Evolutionary conservation across 2,888 invertebrate genomes (phyloP).

Genomic region (Tinea pellionella): DNA sequence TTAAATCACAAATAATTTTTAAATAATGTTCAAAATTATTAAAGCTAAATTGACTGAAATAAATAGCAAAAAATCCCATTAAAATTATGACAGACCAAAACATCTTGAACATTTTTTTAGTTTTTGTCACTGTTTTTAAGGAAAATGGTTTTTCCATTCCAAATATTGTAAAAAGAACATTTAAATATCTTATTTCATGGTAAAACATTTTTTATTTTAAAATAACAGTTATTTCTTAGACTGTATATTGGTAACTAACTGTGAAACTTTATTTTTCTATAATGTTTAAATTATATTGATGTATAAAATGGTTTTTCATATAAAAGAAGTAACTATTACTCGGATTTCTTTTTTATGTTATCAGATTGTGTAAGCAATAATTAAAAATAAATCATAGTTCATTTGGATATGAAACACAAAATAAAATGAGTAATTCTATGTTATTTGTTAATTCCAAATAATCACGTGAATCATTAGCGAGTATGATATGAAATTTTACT

Average conservation of each 20-base stretch:
- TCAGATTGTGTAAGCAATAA: too few relatives aligned
- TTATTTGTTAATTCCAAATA: too few relatives aligned
- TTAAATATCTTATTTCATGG: conserved; percentile 20
- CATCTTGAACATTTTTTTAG: conserved; percentile 15
- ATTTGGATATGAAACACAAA: too few relatives aligned
- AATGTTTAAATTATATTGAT: too few relatives aligned
- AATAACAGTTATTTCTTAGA: too few relatives aligned
- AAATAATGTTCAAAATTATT: conserved; percentile 23
- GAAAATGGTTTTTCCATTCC: conserved; percentile 29
- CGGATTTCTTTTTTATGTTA: too few relatives aligned
- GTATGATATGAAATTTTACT: too few relatives aligned
- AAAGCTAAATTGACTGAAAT: conserved; percentile 18
- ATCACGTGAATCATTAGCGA: too few relatives aligned
- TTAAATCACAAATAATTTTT: conserved; percentile 24
- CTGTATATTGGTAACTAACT: not conserved
- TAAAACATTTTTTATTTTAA: not conserved
- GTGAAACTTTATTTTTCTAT: not conserved
- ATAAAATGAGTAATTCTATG: too few relatives aligned
- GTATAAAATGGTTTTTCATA: too few relatives aligned
- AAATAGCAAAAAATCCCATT: conserved; percentile 19
- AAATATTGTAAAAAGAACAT: conserved; percentile 23
- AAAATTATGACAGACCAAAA: conserved; percentile 26
- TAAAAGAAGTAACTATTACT: too few relatives aligned
- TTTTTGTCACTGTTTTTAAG: not conserved
- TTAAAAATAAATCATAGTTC: too few relatives aligned